These are phyloP conservation scores for Sciurus carolinensis DNA, from an alignment of 2,797 vertebrate genomes.

Conservation along the genomic window DNA sequence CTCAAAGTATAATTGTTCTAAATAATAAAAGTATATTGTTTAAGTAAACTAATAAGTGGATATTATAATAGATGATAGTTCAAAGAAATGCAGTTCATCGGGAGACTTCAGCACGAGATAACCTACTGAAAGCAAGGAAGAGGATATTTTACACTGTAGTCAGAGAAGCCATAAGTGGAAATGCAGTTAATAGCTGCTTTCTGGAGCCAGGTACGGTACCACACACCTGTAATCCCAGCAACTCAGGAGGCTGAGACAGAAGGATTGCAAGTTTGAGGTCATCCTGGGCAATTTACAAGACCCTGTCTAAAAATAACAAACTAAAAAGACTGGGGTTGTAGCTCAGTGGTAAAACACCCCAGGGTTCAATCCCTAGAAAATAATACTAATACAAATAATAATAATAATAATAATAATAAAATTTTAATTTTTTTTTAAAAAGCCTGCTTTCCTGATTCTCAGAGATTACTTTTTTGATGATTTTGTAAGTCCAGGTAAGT, in stretches of 20 bases:
- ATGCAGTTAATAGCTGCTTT: background rate
- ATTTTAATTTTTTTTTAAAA: no score
- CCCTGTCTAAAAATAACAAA: no score
- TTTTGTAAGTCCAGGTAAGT: background rate
- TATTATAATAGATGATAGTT: slow-evolving; percentile 2
- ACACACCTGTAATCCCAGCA: no score
- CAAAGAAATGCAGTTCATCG: background rate
- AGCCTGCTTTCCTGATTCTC: background rate
- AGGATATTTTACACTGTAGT: background rate
- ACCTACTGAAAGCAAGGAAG: background rate
- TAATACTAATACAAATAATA: no score
- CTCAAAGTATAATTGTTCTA: slow-evolving; percentile 54
- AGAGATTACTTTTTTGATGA: background rate
- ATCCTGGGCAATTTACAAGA: no score
- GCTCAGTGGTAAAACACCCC: no score
- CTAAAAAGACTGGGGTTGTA: no score
- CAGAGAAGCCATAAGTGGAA: slow-evolving; percentile 34
- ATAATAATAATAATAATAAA: no score
- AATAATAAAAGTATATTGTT: slow-evolving; percentile 53
- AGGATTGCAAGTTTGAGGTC: no score
- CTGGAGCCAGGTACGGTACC: background rate
- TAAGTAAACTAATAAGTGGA: slow-evolving; percentile 62
- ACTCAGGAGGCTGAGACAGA: no score
- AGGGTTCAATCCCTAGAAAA: no score
- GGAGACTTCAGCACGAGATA: slow-evolving; percentile 11